A percentile compares a stretch with the other conserved stretches of the same genome.
These are phyloP conservation scores for Medauroidea extradentata DNA, from an alignment of 1,140 invertebrate species.

Conservation along the genomic window DNA sequence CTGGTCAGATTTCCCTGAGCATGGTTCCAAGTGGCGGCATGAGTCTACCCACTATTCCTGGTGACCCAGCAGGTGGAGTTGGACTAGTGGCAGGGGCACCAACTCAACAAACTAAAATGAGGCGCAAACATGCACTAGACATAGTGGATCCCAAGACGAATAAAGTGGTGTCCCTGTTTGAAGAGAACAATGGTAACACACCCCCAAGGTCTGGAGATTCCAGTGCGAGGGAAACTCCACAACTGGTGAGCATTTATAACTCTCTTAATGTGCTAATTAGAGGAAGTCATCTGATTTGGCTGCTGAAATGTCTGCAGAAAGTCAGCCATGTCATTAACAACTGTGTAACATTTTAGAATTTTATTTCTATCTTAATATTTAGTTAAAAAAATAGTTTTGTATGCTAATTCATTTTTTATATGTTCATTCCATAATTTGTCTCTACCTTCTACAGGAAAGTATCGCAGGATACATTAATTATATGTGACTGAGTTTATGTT, in stretches of 20 bases:
- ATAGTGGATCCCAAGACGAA: conserved; percentile 43
- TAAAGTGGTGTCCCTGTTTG: conserved; percentile 40
- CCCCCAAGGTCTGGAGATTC: conserved; percentile 28
- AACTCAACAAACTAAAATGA: conserved; percentile 14
- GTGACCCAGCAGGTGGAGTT: background rate
- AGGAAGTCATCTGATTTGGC: too few relatives aligned
- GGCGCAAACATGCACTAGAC: conserved; percentile 35
- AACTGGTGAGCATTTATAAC: conserved; percentile 29
- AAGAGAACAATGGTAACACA: conserved; percentile 22
- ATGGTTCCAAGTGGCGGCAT: conserved; percentile 5
- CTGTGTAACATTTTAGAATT: too few relatives aligned
- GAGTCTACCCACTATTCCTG: background rate
- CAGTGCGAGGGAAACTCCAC: conserved; percentile 35
- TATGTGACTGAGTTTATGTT: too few relatives aligned
- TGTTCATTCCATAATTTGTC: too few relatives aligned
- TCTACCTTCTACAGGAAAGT: too few relatives aligned
- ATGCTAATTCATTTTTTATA: too few relatives aligned
- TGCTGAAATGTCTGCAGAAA: too few relatives aligned
- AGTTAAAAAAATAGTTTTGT: too few relatives aligned
- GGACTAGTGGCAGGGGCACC: background rate
- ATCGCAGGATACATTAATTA: too few relatives aligned
- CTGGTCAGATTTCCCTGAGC: background rate
- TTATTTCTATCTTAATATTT: too few relatives aligned
- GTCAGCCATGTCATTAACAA: too few relatives aligned
- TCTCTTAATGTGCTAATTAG: too few relatives aligned